Base-by-base conservation (phyloP, 2,797 vertebrate species). In the Zonotrichia albicollis region DNA sequence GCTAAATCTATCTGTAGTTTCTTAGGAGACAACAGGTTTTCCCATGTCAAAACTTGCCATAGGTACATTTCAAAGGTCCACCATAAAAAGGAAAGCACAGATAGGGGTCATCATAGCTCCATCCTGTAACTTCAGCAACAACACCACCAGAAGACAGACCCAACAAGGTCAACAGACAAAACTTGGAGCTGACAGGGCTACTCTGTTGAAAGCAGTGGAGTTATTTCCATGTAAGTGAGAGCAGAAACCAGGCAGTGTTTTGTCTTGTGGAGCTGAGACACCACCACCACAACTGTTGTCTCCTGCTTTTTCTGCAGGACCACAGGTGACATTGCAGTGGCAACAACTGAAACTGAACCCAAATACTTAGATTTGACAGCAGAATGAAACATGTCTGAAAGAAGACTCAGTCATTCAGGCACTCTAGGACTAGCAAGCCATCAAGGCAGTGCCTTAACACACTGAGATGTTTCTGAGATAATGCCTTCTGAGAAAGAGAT, bases 401-500 rank as follows among this genome's bases (percentile, higher is more conserved):
- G 48, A 73, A 73, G 60, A 13, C 51, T 90, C 62, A 58, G 62
- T 72, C 43, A 60, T 66, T 66, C 45, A 79, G 55, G 55, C 71
- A 21, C 32, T 54, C 38, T 45, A 25, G 22, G 23, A 84, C 26
- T 21, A 68, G 61, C 26, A 57, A 88, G 26, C 23, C 87, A 55
- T 64, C 1, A 1, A 18, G 46, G 72, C 27, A 71, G 77, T 18
- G 32, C 36, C 34, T 80, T 66, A 60, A 75, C 0, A 2, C 53
- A 50, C 16, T 0, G 2, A 87, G 74, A 93, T 90, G 32, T 79
- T 92, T 82, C 38, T 87, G n/a, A 94, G 92, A 80, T 74, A 93
- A 60, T 55, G 34, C 57, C n/a, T 87, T 92, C 90, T 89, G 78
- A 89, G 88, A 94, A 96, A 81, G 82, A 94, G 75, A 89, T 77